A percentile compares a stretch with the other conserved stretches of the same genome.
These are phyloP conservation scores for Epistrophe eligans DNA, from an alignment of 2,888 invertebrate species.

Conservation along the genomic window DNA sequence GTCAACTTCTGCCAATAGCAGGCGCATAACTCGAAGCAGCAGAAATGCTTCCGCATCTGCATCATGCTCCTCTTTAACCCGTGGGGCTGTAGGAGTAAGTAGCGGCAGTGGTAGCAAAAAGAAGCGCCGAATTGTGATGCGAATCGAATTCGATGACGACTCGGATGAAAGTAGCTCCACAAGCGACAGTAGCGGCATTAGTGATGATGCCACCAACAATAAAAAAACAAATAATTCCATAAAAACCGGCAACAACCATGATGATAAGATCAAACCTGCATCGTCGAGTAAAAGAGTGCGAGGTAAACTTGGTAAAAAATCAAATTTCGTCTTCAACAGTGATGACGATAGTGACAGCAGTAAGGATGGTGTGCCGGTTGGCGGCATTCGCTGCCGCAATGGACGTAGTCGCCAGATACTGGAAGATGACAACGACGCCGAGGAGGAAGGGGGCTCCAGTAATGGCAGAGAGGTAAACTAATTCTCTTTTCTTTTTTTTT, in stretches of 20 bases:
- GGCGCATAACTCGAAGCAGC: conserved; percentile 65
- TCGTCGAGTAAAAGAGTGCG: conserved; percentile 57
- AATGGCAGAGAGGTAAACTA: conserved; percentile 82
- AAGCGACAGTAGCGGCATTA: conserved; percentile 65
- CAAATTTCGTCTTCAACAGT: conserved; percentile 73
- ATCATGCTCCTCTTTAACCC: conserved; percentile 22
- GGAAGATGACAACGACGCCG: conserved; percentile 60
- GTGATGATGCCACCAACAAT: conserved; percentile 71
- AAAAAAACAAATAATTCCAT: conserved; percentile 79
- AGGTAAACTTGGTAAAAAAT: conserved; percentile 74
- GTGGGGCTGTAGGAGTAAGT: not conserved
- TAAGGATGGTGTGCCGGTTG: conserved; percentile 47
- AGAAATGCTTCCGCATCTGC: conserved; percentile 46
- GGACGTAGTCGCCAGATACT: conserved; percentile 60
- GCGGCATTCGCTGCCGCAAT: conserved; percentile 35
- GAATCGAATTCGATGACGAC: conserved; percentile 82
- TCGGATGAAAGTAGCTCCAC: conserved; percentile 77
- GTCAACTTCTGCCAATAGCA: conserved; percentile 75
- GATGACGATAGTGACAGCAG: conserved; percentile 35
- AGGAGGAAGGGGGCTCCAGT: conserved; percentile 77
- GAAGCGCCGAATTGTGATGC: conserved; percentile 83
- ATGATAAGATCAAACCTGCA: conserved; percentile 61
- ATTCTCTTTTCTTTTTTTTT: conserved; percentile 38
- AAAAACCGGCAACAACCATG: not conserved
- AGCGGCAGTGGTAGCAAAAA: conserved; percentile 50